Percentiles rank a stretch among this genome's conserved stretches.
phyloP scores from a whole-genome alignment of 2,113 vertebrate genomes.

The Numida meleagris region DNA sequence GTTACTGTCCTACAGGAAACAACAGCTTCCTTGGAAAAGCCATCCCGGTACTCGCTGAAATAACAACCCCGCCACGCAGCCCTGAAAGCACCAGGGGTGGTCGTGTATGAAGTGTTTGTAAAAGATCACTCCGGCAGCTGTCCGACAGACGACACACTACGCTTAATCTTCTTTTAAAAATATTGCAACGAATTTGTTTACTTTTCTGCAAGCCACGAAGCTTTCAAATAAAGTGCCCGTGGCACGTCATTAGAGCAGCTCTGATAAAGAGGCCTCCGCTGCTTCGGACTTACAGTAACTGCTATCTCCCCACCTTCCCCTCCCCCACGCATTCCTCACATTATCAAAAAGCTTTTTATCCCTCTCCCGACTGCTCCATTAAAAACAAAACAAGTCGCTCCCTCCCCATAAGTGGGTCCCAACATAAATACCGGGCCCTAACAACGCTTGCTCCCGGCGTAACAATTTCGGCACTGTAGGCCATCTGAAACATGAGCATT shows the following conservation, averaged over 20 bases:
- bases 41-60: conserved; percentile 46
- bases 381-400: conserved; percentile 32
- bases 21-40: conserved; percentile 31
- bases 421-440: not conserved
- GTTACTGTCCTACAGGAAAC: conserved; percentile 1
- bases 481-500: not conserved
- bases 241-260: conserved; percentile 48
- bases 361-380: not conserved
- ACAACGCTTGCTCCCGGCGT: not conserved
- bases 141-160: conserved; percentile 58
- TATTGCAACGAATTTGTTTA: conserved; percentile 71
- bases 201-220: conserved; percentile 55
- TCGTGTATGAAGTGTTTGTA: conserved; percentile 65
- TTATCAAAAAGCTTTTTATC: conserved; percentile 66
- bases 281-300: conserved; percentile 34
- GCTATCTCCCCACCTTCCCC: not conserved
- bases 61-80: conserved; percentile 28
- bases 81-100: conserved; percentile 53
- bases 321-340: conserved; percentile 13
- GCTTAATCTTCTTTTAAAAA: conserved; percentile 70
- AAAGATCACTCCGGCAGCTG: conserved; percentile 65
- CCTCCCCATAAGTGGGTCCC: not conserved
- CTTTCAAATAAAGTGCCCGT: conserved; percentile 68
- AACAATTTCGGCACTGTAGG: not conserved
- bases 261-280: conserved; percentile 61